Evolutionary conservation across 1,140 invertebrate species (phyloP), one percentile per base, ranked within the genome.

Genomic region (Drosophila tani): DNA sequence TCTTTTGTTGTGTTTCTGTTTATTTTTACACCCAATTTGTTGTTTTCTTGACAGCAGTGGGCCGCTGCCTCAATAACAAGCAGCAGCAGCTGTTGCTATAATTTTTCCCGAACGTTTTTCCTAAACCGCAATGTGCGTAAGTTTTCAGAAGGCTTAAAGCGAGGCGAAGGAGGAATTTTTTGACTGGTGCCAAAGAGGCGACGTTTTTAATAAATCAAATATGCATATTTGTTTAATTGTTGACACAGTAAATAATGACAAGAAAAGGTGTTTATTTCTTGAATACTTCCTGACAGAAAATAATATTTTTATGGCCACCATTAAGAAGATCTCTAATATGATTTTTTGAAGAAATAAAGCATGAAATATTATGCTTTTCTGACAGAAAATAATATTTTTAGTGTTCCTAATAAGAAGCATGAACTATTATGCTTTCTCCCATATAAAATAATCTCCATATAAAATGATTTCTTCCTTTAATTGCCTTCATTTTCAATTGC

Each of bases 1-100:
- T 43, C 41, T 35, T 27, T 47, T 64, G 32, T 67, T 80, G 81
- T 79, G 57, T 71, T 50, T 47, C 40, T 62, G 46, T 51, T 86
- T 86, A 79, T 86, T 86, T 86, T 86, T 87, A 80, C 75, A 85
- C 68, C 70, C 68, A 77, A 51, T 62, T 81, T 53, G 41, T 71
- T 76, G 75, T 74, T 83, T 86, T 75, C 69, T 62, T 81, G 73
- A 75, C 71, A 75, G 40, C 46, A 62, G 15, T 27, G 51, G 55
- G 64, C 53, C 71, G 74, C 66, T 73, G 74, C 69, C 49, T 77
- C 71, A 68, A 64, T 75, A 88, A 88, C 78, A 70, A 86, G 75
- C 51, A 79, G 40, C 75, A 79, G 73, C 84, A 88, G 84, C 84
- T 88, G 84, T 73, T 73, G 35, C 8, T 51, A 49, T 77, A 73